Percentiles rank a stretch among this genome's conserved stretches.
phyloP scores from a whole-genome alignment of 2,113 vertebrate species.

The Rutilus rutilus region DNA sequence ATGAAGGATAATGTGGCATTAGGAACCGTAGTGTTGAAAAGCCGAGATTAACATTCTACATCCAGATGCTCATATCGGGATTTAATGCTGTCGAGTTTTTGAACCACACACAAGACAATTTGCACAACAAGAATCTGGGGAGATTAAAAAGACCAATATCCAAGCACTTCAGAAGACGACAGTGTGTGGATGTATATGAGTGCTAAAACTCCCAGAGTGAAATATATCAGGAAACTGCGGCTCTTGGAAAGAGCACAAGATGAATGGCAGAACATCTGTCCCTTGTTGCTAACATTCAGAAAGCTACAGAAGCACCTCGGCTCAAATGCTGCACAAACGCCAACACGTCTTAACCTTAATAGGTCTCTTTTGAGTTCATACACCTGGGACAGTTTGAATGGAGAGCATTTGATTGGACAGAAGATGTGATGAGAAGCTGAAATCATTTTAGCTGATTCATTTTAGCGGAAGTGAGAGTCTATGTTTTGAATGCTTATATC shows the following conservation, averaged over 20 bases:
- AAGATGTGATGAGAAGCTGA: too few relatives aligned
- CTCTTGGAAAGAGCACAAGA: constrained; percentile 4
- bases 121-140: constrained; percentile 57
- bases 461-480: too few relatives aligned
- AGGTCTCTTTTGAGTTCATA: constrained; percentile 3
- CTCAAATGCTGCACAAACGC: background rate
- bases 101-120: constrained; percentile 57
- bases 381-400: background rate
- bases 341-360: background rate
- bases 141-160: constrained; percentile 65
- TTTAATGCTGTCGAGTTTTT: constrained; percentile 57
- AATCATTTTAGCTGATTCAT: too few relatives aligned
- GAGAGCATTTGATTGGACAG: too few relatives aligned
- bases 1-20: constrained; percentile 51
- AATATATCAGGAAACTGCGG: background rate
- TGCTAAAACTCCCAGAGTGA: constrained; percentile 10
- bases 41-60: constrained; percentile 56
- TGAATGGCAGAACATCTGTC: constrained; percentile 22
- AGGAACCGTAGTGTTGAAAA: constrained; percentile 27
- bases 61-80: constrained; percentile 54
- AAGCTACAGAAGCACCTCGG: background rate
- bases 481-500: too few relatives aligned
- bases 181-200: constrained; percentile 3
- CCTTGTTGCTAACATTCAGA: constrained; percentile 2
- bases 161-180: constrained; percentile 52